Evolutionary conservation across 2,113 vertebrate genomes (phyloP).

Genomic region (Atherinomorus stipes): DNA sequence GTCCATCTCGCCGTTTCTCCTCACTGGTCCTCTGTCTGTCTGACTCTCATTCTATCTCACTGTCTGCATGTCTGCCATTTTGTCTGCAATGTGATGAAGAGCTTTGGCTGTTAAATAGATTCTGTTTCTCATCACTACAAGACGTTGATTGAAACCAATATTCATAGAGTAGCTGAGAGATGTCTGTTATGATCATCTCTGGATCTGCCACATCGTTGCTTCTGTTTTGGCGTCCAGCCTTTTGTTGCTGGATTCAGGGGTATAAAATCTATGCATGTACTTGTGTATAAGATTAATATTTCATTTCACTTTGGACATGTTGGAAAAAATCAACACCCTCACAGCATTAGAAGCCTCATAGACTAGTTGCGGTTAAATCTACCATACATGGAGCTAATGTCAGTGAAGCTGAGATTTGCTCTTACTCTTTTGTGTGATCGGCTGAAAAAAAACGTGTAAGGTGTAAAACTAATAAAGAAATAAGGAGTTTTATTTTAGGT

Average conservation of each 20-base stretch:
- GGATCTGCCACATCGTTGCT: slow-evolving; percentile 1
- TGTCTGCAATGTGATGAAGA: slow-evolving; percentile 20
- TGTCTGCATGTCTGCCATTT: slow-evolving; percentile 46
- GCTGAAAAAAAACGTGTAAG: not conserved
- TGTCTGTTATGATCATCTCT: slow-evolving; percentile 7
- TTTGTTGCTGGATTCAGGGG: slow-evolving; percentile 6
- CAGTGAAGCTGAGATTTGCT: not conserved
- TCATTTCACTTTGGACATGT: slow-evolving; percentile 12
- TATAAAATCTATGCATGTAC: not conserved
- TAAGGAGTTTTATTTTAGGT: no score
- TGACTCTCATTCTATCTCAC: not conserved
- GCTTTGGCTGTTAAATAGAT: slow-evolving; percentile 6
- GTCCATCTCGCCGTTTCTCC: not conserved
- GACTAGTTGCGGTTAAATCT: not conserved
- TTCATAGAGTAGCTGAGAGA: not conserved
- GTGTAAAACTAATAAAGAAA: no score
- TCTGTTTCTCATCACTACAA: slow-evolving; percentile 2
- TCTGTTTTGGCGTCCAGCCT: not conserved
- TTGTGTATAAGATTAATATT: slow-evolving; percentile 4
- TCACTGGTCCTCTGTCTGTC: not conserved
- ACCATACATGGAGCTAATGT: not conserved
- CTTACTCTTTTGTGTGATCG: not conserved
- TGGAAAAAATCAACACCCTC: not conserved
- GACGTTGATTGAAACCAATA: slow-evolving; percentile 15
- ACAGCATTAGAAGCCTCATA: no score